Evolutionary conservation across 2,888 invertebrate genomes (phyloP).

Genomic region (Pardosa pseudoannulata): DNA sequence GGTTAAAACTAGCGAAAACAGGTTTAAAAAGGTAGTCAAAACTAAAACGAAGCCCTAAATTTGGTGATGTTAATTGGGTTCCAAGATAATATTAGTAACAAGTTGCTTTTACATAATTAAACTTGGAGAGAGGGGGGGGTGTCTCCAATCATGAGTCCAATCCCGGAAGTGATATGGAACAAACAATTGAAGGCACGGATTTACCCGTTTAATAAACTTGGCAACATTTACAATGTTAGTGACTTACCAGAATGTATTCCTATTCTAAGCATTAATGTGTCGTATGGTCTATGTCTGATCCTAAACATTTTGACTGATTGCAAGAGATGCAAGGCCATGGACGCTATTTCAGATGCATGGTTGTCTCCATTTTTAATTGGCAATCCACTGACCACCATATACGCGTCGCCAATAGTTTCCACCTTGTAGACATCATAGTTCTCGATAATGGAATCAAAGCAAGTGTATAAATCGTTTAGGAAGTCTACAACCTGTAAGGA

Average conservation of each 20-base stretch:
- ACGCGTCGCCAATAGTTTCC: constrained; percentile 95
- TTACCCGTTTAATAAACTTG: no score
- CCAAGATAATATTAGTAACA: no score
- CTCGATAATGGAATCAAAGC: constrained; percentile 73
- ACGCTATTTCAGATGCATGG: constrained; percentile 88
- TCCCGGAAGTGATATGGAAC: no score
- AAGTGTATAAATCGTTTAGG: constrained; percentile 74
- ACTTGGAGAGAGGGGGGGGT: no score
- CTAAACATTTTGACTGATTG: constrained; percentile 84
- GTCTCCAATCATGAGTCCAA: no score
- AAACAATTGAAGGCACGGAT: no score
- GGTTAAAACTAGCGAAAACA: no score
- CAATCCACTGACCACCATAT: constrained; percentile 89
- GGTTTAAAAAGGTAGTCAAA: no score
- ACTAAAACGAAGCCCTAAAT: no score
- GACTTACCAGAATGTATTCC: constrained; percentile 83
- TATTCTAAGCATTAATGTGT: constrained; percentile 85
- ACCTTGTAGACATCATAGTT: constrained; percentile 81
- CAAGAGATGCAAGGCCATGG: constrained; percentile 85
- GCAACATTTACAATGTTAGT: no score
- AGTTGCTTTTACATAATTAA: no score
- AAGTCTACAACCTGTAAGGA: constrained; percentile 74
- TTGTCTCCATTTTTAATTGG: constrained; percentile 85
- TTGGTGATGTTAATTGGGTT: no score
- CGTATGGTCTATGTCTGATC: constrained; percentile 83